Evolutionary conservation across 2,797 vertebrate species (phyloP), one percentile per base, ranked within the genome.

Genomic region (Epinephelus coioides): DNA sequence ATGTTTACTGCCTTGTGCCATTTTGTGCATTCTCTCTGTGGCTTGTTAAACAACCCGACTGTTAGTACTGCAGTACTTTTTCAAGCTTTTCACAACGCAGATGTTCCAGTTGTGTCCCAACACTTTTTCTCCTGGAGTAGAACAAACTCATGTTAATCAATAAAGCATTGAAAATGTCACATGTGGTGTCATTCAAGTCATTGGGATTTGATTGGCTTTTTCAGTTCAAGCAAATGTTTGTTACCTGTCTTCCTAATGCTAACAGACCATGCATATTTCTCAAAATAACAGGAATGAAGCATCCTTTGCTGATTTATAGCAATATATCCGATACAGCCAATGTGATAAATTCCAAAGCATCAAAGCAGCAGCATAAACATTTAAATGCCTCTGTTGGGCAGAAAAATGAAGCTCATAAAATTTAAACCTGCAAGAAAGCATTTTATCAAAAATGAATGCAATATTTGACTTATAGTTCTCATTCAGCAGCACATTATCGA

Each of bases 1-100:
- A 84, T 72, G 69, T 88, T 87, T 78, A 68, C 82, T 79, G 66
- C 82, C 83, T 62, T 70, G 69, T 86, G 82, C 82, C 80, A 78
- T 74, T 69, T 43, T 79, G 71, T 77, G 56, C 34, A 15, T 81
- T 78, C 34, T 54, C 14, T 74, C 14, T 76, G 59, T 77, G 46
- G 66, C 69, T 79, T 84, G 17, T 83, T 54, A 0, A 69, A 55
- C 66, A 47, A 57, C 53, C 46, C 7, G 80, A 78, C 76, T 83
- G 79, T 85, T 87, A 72, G 34, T 51, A 18, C 69, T 60, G 9
- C 51, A 4, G 46, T 73, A 51, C 30, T 9, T 73, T 57, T 54
- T 57, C 51, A 30, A 72, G 65, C 77, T 81, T 62, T 47, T 63
- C 38, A 46, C 43, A 6, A 25, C 10, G 7, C 69, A 68, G 27